phyloP scores from a whole-genome alignment of 2,113 vertebrate species.

The Caretta caretta region DNA sequence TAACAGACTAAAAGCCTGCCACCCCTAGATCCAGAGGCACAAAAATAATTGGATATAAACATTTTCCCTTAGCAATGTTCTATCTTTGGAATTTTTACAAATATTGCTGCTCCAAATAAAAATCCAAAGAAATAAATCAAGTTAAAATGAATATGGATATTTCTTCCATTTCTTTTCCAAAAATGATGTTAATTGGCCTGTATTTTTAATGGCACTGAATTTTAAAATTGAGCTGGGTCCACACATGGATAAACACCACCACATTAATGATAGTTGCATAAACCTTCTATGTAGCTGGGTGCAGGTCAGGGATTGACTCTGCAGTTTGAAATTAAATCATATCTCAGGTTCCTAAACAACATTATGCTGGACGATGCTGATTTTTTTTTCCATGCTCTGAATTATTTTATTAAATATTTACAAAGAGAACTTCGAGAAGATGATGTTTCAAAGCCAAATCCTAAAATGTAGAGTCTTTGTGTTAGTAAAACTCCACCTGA shows the following conservation, averaged over 20 bases:
- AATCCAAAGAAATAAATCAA: slow-evolving; percentile 24
- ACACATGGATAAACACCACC: slow-evolving; percentile 41
- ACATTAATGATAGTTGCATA: slow-evolving; percentile 54
- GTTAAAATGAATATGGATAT: background rate
- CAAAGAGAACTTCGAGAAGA: background rate
- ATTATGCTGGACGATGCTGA: background rate
- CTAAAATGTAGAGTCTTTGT: background rate
- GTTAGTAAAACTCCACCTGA: background rate
- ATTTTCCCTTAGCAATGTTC: background rate
- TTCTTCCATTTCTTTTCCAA: background rate
- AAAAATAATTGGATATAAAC: background rate
- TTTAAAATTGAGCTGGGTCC: slow-evolving; percentile 52
- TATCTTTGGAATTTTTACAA: background rate
- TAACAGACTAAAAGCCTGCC: background rate
- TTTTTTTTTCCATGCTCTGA: background rate
- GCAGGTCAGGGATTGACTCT: slow-evolving; percentile 60
- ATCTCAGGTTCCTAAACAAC: slow-evolving; percentile 27
- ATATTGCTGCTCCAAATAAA: background rate
- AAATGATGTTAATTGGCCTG: slow-evolving; percentile 53
- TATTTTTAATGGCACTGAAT: slow-evolving; percentile 52
- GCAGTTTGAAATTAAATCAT: slow-evolving; percentile 24
- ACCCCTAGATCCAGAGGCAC: background rate
- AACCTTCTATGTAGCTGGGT: slow-evolving; percentile 60
- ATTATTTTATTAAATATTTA: background rate
- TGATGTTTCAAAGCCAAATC: slow-evolving; percentile 2